Percentiles rank a stretch among this genome's conserved stretches.
These are phyloP conservation scores for Leptarthrus brevirostris DNA, from an alignment of 2,888 invertebrate genomes.

Conservation along the genomic window DNA sequence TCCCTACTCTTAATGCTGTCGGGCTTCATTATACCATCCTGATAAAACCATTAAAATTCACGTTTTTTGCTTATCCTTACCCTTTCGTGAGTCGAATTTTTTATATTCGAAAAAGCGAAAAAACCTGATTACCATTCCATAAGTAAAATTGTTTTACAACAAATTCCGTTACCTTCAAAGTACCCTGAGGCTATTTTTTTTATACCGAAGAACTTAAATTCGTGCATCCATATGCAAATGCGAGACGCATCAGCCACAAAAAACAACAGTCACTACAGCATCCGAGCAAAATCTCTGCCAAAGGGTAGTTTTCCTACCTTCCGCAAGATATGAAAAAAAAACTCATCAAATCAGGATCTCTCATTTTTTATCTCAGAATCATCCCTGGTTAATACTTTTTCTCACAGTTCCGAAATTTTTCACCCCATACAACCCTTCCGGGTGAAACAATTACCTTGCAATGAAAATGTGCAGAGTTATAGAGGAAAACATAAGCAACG, in stretches of 20 bases:
- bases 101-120: background rate
- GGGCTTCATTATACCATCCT: too few relatives aligned
- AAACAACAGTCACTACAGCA: conserved; percentile 20
- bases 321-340: background rate
- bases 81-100: too few relatives aligned
- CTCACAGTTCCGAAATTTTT: background rate
- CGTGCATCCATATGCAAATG: conserved; percentile 24
- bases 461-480: background rate
- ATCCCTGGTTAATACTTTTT: background rate
- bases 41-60: too few relatives aligned
- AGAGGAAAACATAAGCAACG: background rate
- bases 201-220: background rate
- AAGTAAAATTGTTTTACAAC: background rate
- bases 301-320: background rate
- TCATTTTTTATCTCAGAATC: background rate
- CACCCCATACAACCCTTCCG: background rate
- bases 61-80: too few relatives aligned
- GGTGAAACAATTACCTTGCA: background rate
- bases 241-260: conserved; percentile 22
- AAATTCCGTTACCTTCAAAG: conserved; percentile 21
- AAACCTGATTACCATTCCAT: background rate
- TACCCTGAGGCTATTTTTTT: conserved; percentile 24
- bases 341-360: conserved; percentile 1
- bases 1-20: too few relatives aligned
- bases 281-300: background rate